Base-by-base conservation (phyloP, 2,888 invertebrate species). In the Ptychoptera albimana region DNA sequence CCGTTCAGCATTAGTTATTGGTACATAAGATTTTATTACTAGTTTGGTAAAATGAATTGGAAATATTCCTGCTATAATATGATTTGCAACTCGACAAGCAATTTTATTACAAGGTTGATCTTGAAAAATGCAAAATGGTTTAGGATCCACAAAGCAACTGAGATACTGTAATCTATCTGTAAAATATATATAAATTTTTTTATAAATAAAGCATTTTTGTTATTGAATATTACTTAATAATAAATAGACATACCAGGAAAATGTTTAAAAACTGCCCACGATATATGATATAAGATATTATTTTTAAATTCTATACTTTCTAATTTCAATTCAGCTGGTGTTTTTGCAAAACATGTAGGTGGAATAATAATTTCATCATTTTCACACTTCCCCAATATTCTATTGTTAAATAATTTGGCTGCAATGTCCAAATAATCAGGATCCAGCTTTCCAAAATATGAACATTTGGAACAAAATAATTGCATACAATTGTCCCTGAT, bases 251-350 rank as follows among this genome's bases (percentile, higher is more conserved):
- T 51, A 60, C 59, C 55, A 50, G 55, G 55, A 42, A 64, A 49
- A 53, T 66, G 63, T 43, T 60, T 60, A 45, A 66, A 66, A 14
- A 66, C 62, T 14, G 61, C 63, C 65, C 65, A 66, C 43, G 63
- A 58, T 35, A 66, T 54, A 49, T 65, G 65, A 51, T 65, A 42
- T n/a, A n/a, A 60, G 53, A 60, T 62, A 12, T 62, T 50, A 39
- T 61, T 60, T 53, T 60, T 63, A 37, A 63, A 61, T 47, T 37
- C 16, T 15, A 37, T 15, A 15, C n/a, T 32, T 5, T 34, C 32
- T 10, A 13, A 14, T 34, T 32, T 36, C 7, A 9, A 8, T 30
- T 35, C 29, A 30, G 4, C 29, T 40, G 13, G 16, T n/a, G 31
- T 15, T 4, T 36, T 13, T 13, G n/a, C 14, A 7, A 10, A n/a